Base-by-base conservation (phyloP, 2,888 invertebrate genomes). In the Cheilosia soror region DNA sequence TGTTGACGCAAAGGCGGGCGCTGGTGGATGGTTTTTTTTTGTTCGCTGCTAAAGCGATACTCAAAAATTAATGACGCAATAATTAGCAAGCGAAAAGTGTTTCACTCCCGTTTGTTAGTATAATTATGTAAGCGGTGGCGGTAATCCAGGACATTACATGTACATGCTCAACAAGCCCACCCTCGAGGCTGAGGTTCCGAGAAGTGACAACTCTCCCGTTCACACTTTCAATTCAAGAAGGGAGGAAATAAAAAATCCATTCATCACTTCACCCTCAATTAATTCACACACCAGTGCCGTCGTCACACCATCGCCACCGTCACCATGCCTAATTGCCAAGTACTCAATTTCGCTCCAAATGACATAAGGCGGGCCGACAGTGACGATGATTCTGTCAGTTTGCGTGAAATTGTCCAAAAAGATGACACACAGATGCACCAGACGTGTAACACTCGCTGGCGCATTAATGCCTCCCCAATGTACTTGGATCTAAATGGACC, bases 231-330 rank as follows among this genome's bases (percentile, higher is more conserved):
- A 65, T n/a, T 68, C 29, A 37, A 7, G 42, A 47, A 42, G 63
- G 51, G 79, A 33, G 62, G 62, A 49, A 81, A 72, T 81, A 77
- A 81, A 81, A 72, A 42, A 31, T 66, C 75, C 85, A 77, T 85
- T 85, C 76, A 81, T 85, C 85, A 85, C 63, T 85, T 81, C 85
- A 85, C 85, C 85, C 81, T 81, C 85, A 81, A 85, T 85, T 85
- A 81, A 85, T 80, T 62, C 58, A 81, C 68, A 85, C 76, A 81
- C 47, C 20, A 47, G 15, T 3, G 20, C 47, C 47, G 47, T 47
- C 47, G 47, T 47, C 47, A 47, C 47, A 47, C 47, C 7, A 47
- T 47, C 44, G 6, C 15, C 44, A 6, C 76, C 80, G 65, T 71
- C 84, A 85, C 81, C 85, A 77, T 85, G 85, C 81, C 85, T 85